Base-by-base conservation (phyloP, 2,888 invertebrate species). In the Byasa hedistus region DNA sequence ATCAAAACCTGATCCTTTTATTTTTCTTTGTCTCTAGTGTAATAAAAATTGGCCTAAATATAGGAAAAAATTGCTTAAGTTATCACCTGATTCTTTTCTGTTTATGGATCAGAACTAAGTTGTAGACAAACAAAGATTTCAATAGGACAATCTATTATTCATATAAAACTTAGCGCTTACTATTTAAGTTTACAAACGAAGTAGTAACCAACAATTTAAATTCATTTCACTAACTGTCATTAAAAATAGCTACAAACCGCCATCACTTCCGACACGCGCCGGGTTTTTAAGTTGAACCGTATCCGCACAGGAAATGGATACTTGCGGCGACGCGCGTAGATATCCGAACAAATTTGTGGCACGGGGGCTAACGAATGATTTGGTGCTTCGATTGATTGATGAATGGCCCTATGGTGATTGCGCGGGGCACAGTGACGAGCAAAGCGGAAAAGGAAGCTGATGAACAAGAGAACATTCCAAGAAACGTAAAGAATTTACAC, bases 301-400 rank as follows among this genome's bases (percentile, higher is more conserved):
- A 63, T 63, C 66, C 61, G 62, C 54, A 48, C 66, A 66, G 66
- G 66, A 66, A 66, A 62, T 66, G 55, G 66, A 62, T 59, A 66
- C 62, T 63, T 59, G 66, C 62, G 66, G 62, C 55, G 58, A 21
- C 12, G 44, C 63, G 39, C 65, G 24, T 21, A 64, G 58, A 59
- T 64, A 57, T 62, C 57, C 57, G 61, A 66, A 66, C 66, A 55
- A 62, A 66, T 66, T 66, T 66, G 66, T 63, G 66, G 66, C 66
- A 54, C 66, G 66, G 51, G 61, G 65, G 54, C 66, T 57, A 55
- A 62, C 66, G 62, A 66, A 66, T 58, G 66, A 66, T 66, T 66
- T 62, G 66, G 59, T 66, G 66, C 62, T 62, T 66, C 62, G 66
- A 66, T 66, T 63, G 66, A 66, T 66, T 66, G 66, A 66, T 66